These are phyloP conservation scores for Mesoligia furuncula DNA, from an alignment of 2,888 invertebrate genomes.

Conservation along the genomic window DNA sequence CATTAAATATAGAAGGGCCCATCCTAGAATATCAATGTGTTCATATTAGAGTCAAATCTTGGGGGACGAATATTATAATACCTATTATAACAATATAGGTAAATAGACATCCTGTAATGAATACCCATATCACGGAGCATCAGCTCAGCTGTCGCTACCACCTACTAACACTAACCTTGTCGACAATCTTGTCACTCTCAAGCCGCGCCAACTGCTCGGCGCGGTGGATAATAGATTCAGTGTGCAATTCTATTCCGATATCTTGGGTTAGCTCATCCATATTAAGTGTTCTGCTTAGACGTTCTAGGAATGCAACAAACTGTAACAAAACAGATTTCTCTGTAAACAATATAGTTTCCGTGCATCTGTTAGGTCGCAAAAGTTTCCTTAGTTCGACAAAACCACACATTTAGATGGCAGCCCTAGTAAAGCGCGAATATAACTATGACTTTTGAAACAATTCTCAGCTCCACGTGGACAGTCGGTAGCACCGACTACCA, in stretches of 20 bases:
- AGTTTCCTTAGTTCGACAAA: not conserved
- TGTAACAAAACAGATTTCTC: conserved; percentile 79
- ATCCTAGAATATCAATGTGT: conserved; percentile 1
- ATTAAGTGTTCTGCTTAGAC: conserved; percentile 95
- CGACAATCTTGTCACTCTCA: conserved; percentile 95
- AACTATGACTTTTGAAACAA: not conserved
- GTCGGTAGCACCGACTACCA: not conserved
- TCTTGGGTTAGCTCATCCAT: conserved; percentile 96
- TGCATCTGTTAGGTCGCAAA: not conserved
- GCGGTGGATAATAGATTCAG: conserved; percentile 95
- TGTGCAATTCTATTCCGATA: conserved; percentile 94
- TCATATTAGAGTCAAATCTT: not conserved
- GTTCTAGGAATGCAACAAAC: conserved; percentile 96
- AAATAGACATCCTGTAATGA: not conserved
- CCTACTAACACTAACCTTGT: conserved; percentile 93
- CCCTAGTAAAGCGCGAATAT: not conserved
- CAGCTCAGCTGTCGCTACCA: conserved; percentile 19
- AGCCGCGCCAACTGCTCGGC: conserved; percentile 95
- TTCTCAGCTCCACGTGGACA: not conserved
- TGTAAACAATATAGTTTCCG: conserved; percentile 24
- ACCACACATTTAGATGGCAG: not conserved
- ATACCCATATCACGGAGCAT: conserved; percentile 10
- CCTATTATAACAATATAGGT: not conserved
- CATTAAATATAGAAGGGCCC: not conserved
- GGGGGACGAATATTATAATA: not conserved